Conservation (phyloP, 2,797 vertebrate genomes). For the Paratrypauchen microcephalus region DNA sequence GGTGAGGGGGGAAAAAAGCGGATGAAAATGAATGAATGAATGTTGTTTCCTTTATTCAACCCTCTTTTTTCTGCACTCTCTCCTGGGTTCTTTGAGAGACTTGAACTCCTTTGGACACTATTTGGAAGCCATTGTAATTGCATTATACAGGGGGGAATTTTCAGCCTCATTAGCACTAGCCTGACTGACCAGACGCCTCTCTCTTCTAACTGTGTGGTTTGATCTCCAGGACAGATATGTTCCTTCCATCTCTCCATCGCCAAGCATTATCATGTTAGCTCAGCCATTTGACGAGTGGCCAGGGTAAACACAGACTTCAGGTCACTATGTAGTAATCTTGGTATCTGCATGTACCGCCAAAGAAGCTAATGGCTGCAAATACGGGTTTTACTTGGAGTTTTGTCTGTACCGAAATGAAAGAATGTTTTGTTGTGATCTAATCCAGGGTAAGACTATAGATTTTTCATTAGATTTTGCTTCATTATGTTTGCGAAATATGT, state of each 20-base stretch:
- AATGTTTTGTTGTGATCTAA: conserved; percentile 38
- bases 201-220: conserved; percentile 43
- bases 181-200: conserved; percentile 30
- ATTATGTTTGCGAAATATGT: conserved; percentile 13
- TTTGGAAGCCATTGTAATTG: conserved; percentile 39
- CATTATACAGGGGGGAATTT: conserved; percentile 57
- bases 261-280: conserved; percentile 61
- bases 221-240: conserved; percentile 60
- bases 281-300: conserved; percentile 61
- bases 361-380: conserved; percentile 54
- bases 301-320: conserved; percentile 64
- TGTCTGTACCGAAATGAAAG: conserved; percentile 23
- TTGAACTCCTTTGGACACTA: conserved; percentile 37
- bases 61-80: conserved; percentile 29
- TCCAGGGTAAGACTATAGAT: background rate
- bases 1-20: too few relatives aligned
- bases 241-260: conserved; percentile 50
- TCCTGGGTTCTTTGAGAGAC: conserved; percentile 36
- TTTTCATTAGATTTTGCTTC: conserved; percentile 24
- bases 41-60: conserved; percentile 26
- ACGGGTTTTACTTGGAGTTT: conserved; percentile 32
- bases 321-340: conserved; percentile 46
- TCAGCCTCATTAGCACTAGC: conserved; percentile 66
- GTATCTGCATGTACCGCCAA: conserved; percentile 46
- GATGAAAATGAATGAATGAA: too few relatives aligned